Conservation (phyloP, 2,113 vertebrate species). For the Penelope pileata region DNA sequence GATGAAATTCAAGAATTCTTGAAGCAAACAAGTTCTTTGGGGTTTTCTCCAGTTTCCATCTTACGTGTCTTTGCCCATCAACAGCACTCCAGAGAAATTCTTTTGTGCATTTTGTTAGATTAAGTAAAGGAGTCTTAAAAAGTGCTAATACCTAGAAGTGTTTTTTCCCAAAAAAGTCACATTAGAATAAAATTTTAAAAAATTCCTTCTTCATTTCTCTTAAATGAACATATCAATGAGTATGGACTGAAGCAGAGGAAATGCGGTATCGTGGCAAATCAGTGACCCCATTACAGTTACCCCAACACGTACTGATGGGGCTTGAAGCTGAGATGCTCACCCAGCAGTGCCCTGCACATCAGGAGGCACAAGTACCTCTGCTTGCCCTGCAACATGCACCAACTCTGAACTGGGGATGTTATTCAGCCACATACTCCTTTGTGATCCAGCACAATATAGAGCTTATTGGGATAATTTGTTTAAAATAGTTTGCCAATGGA, state of each 20-base stretch:
- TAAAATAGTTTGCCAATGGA: background rate
- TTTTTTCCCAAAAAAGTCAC: background rate
- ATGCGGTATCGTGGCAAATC: background rate
- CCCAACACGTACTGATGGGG: background rate
- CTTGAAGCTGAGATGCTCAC: fast-evolving
- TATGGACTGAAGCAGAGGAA: background rate
- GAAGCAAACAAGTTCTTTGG: background rate
- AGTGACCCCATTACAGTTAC: background rate
- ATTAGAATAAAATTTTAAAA: background rate
- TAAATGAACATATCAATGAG: background rate
- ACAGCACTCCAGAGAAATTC: background rate
- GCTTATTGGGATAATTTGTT: background rate
- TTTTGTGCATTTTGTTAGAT: background rate
- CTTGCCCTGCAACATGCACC: background rate
- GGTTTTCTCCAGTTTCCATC: background rate
- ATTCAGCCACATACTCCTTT: background rate
- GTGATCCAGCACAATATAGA: background rate
- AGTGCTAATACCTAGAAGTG: background rate
- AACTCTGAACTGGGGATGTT: background rate
- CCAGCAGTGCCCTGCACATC: background rate
- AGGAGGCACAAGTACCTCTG: background rate
- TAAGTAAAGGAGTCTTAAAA: background rate
- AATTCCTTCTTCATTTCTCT: background rate
- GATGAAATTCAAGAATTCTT: background rate
- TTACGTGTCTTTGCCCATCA: background rate